Conservation (phyloP, 2,113 vertebrate species). For the Ammodytes dubius region DNA sequence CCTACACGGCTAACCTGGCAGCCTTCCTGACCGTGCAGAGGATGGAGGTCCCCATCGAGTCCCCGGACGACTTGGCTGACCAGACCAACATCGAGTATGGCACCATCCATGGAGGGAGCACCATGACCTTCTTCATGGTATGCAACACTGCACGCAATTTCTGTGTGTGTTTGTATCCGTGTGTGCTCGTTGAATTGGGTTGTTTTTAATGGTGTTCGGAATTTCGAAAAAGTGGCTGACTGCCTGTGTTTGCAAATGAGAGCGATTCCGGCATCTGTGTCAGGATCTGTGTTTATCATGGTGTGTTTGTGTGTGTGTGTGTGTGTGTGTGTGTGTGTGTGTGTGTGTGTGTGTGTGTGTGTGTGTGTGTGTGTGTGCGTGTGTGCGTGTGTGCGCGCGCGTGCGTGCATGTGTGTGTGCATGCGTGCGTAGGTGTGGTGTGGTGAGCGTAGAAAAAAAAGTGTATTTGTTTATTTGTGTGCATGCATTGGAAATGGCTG, state of each 20-base stretch:
- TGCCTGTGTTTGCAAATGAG: constrained; percentile 75
- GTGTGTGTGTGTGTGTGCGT: constrained; percentile 55
- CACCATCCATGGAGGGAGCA: constrained; percentile 95
- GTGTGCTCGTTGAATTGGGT: background rate
- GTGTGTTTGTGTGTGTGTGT: constrained; percentile 2
- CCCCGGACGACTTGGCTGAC: constrained; percentile 93
- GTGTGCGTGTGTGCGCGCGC: constrained; percentile 45
- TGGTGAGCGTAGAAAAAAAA: constrained; percentile 37
- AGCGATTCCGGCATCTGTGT: constrained; percentile 74
- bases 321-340: constrained; percentile 3
- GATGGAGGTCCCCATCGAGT: constrained; percentile 96
- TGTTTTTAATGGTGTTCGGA: constrained; percentile 10
- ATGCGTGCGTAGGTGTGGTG: constrained; percentile 54
- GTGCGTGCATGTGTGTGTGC: constrained; percentile 54
- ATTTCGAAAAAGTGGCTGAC: constrained; percentile 72
- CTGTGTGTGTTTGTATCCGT: background rate
- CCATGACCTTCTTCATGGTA: constrained; percentile 98
- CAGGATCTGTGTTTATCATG: constrained; percentile 79
- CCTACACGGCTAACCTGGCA: constrained; percentile 96
- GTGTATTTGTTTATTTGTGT: constrained; percentile 58
- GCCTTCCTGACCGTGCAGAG: constrained; percentile 96
- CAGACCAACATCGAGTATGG: constrained; percentile 97
- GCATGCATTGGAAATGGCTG: constrained; percentile 51
- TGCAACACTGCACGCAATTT: background rate
- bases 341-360: constrained; percentile 47